Evolutionary conservation across 2,113 vertebrate species (phyloP).

Genomic region (Tychaedon coryphoeus): DNA sequence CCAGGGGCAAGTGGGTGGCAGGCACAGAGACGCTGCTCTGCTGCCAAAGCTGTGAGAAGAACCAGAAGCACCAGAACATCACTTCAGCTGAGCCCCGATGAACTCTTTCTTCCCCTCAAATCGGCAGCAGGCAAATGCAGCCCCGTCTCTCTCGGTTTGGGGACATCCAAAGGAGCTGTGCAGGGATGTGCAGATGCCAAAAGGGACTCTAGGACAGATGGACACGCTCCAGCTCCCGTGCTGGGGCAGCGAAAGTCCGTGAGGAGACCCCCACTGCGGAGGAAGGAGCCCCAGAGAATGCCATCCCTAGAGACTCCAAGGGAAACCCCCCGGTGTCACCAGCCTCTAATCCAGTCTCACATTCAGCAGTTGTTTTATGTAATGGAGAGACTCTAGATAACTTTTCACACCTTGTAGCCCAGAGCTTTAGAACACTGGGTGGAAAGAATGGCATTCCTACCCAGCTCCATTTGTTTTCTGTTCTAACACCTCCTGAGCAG

Average conservation of each 20-base stretch:
- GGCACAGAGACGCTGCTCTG: not conserved
- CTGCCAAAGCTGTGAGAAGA: not conserved
- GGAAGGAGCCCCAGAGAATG: not conserved
- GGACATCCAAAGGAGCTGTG: not conserved
- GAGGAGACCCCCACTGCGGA: not conserved
- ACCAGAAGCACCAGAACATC: not conserved
- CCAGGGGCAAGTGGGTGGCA: not conserved
- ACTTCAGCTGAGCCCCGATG: not conserved
- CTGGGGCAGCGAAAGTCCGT: not conserved
- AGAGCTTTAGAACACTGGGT: not conserved
- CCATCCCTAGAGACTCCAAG: not conserved
- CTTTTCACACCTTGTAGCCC: not conserved
- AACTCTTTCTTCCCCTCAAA: not conserved
- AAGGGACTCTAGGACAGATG: not conserved
- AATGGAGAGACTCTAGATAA: not conserved
- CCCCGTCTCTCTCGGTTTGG: rapidly evolving
- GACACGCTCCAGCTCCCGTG: not conserved
- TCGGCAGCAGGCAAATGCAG: not conserved
- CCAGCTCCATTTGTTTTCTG: not conserved
- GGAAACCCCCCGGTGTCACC: no score
- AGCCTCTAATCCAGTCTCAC: not conserved
- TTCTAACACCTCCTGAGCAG: not conserved
- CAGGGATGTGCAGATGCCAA: not conserved
- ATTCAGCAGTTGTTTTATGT: not conserved
- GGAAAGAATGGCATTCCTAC: not conserved